A percentile compares a stretch with the other conserved stretches of the same genome.
Evolutionary conservation across 2,113 vertebrate species (phyloP).

Genomic region (Toxotes jaculatrix): DNA sequence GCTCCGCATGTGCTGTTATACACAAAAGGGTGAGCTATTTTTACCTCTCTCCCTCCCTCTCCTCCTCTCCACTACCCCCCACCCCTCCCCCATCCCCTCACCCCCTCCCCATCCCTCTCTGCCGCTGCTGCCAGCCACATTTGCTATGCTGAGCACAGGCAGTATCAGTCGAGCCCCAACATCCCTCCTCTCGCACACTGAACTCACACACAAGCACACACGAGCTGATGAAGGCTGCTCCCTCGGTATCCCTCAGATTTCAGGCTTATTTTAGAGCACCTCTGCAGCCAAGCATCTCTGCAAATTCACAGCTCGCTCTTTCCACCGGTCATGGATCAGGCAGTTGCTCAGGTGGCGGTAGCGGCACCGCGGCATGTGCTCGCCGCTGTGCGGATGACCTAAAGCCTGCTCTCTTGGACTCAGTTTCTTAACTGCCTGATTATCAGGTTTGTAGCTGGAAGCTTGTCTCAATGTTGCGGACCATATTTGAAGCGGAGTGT

Average conservation of each 20-base stretch:
- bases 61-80: slow-evolving; percentile 17
- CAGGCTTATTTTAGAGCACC: slow-evolving; percentile 28
- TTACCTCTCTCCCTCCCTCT: slow-evolving; percentile 69
- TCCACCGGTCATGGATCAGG: slow-evolving; percentile 54
- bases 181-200: slow-evolving; percentile 63
- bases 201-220: slow-evolving; percentile 43
- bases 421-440: slow-evolving; percentile 29
- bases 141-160: slow-evolving; percentile 82
- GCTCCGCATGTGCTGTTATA: slow-evolving; percentile 73
- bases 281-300: slow-evolving; percentile 19
- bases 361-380: slow-evolving; percentile 23
- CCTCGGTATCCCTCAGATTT: slow-evolving; percentile 38
- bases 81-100: slow-evolving; percentile 8
- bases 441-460: slow-evolving; percentile 36
- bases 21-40: slow-evolving; percentile 84
- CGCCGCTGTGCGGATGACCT: slow-evolving; percentile 60
- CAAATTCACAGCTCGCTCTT: slow-evolving; percentile 1
- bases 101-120: slow-evolving; percentile 61
- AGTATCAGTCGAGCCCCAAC: slow-evolving; percentile 76
- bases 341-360: slow-evolving; percentile 37
- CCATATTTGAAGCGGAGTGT: slow-evolving; percentile 83
- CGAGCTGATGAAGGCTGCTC: slow-evolving; percentile 54
- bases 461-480: slow-evolving; percentile 79
- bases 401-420: slow-evolving; percentile 43
- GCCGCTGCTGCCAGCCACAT: slow-evolving; percentile 80